Evolutionary conservation across 2,888 invertebrate genomes (phyloP).

Genomic region (Apeira syringaria): DNA sequence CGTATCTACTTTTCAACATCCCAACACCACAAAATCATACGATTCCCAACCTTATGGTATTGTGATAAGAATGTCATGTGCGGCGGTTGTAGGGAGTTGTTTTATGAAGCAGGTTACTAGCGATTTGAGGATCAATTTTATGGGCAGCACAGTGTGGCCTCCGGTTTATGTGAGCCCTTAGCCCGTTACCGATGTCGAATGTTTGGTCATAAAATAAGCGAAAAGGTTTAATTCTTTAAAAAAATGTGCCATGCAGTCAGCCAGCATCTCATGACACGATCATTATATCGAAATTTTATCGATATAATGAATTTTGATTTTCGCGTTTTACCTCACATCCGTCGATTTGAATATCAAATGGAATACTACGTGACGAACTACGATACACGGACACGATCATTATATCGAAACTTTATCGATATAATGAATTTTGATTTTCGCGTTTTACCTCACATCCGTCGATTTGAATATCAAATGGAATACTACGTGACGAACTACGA

Average conservation of each 20-base stretch:
- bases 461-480: slow-evolving; percentile 44
- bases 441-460: slow-evolving; percentile 24
- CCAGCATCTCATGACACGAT: too few relatives aligned
- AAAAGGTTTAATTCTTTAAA: too few relatives aligned
- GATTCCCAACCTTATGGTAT: slow-evolving; percentile 14
- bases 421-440: slow-evolving; percentile 28
- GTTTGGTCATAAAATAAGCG: slow-evolving; percentile 35
- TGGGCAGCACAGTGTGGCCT: slow-evolving; percentile 45
- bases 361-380: too few relatives aligned
- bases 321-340: too few relatives aligned
- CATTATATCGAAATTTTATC: too few relatives aligned
- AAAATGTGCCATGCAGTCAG: too few relatives aligned
- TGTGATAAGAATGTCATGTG: slow-evolving; percentile 11
- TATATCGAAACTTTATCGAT: too few relatives aligned
- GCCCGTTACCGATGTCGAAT: slow-evolving; percentile 36
- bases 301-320: too few relatives aligned
- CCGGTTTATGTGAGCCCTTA: slow-evolving; percentile 50
- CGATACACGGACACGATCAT: too few relatives aligned
- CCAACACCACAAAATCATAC: not conserved
- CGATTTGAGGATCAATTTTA: slow-evolving; percentile 56
- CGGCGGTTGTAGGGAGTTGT: slow-evolving; percentile 4
- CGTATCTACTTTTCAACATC: slow-evolving; percentile 14
- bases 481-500: slow-evolving; percentile 33
- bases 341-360: too few relatives aligned
- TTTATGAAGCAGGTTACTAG: slow-evolving; percentile 30